Evolutionary conservation across 2,797 vertebrate genomes (phyloP).

Genomic region (Enteromius unitaeniatus): DNA sequence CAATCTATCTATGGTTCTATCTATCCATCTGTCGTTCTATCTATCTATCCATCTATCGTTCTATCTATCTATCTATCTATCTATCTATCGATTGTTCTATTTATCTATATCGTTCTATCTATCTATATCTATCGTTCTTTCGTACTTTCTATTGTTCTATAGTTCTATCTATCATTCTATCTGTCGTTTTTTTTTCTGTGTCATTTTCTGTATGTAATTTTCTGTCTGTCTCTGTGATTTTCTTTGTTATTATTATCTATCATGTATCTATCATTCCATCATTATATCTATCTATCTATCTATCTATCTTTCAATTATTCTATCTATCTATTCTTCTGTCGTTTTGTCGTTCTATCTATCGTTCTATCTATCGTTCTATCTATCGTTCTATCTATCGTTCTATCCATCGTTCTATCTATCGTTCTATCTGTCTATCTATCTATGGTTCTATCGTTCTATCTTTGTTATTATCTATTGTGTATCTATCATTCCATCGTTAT

Average conservation of each 20-base stretch:
- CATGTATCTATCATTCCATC: too few relatives aligned
- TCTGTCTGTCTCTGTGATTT: too few relatives aligned
- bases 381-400: background rate
- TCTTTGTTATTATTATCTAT: too few relatives aligned
- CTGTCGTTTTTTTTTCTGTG: too few relatives aligned
- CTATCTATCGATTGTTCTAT: too few relatives aligned
- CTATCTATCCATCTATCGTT: background rate
- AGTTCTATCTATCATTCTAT: background rate
- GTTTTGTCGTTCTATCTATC: background rate
- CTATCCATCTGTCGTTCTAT: background rate
- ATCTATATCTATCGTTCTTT: background rate
- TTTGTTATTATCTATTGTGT: too few relatives aligned
- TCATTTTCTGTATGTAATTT: too few relatives aligned
- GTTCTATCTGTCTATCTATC: background rate
- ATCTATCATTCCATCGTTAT: background rate
- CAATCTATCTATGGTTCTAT: background rate
- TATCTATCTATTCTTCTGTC: rapidly evolving
- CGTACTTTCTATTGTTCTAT: too few relatives aligned
- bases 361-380: background rate
- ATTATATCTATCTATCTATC: background rate
- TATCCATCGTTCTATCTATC: background rate
- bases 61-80: too few relatives aligned
- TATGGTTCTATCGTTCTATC: too few relatives aligned
- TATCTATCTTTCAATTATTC: background rate
- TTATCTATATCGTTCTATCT: background rate